Percentiles rank a stretch among this genome's conserved stretches.
Evolutionary conservation across 2,113 vertebrate species (phyloP).

Genomic region (Chloropsis hardwickii): DNA sequence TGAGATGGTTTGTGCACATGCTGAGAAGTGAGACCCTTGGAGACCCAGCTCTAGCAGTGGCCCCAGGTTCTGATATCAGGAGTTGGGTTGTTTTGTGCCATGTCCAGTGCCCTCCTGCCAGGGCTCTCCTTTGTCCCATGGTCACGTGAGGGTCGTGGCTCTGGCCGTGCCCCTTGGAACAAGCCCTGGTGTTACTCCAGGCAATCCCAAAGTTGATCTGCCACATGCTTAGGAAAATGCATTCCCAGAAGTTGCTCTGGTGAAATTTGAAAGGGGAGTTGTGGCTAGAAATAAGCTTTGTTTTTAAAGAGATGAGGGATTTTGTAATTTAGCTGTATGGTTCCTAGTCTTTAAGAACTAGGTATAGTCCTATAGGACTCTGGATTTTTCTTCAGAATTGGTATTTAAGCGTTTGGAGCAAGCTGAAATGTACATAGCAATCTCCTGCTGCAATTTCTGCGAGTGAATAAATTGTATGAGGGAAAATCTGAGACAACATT

Average conservation of each 20-base stretch:
- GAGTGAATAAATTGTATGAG: not conserved
- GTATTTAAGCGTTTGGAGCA: not conserved
- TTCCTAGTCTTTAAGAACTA: not conserved
- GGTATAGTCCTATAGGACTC: not conserved
- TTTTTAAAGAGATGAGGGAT: not conserved
- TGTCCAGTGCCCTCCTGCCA: not conserved
- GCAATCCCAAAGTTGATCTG: not conserved
- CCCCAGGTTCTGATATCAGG: not conserved
- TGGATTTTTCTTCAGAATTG: not conserved
- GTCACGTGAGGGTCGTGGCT: accelerated
- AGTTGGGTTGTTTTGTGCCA: not conserved
- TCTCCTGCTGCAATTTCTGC: not conserved
- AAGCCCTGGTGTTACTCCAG: not conserved
- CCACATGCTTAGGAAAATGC: not conserved
- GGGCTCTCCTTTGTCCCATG: not conserved
- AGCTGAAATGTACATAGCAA: not conserved
- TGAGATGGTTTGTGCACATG: not conserved
- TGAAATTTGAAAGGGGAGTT: not conserved
- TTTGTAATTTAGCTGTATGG: not conserved
- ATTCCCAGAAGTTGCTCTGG: not conserved
- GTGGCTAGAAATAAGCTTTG: not conserved
- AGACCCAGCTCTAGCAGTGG: not conserved
- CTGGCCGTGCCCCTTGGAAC: not conserved
- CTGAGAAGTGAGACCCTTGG: not conserved
- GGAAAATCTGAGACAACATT: not conserved